These are phyloP conservation scores for Setipinna tenuifilis DNA, from an alignment of 2,797 vertebrate genomes.

Conservation along the genomic window DNA sequence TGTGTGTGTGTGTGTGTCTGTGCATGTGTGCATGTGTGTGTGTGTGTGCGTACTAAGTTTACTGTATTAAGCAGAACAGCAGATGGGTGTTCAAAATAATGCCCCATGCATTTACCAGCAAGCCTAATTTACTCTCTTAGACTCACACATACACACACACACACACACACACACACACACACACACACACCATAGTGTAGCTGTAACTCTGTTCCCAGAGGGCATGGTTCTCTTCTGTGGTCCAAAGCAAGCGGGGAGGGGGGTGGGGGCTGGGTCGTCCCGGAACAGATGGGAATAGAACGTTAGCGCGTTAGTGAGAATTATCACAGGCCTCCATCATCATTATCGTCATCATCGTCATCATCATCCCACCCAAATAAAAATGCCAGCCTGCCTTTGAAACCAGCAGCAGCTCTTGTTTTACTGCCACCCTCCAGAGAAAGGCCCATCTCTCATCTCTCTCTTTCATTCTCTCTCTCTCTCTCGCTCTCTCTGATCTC, in stretches of 20 bases:
- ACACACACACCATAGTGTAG: not conserved
- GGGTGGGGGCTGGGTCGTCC: not conserved
- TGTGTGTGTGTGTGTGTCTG: slow-evolving; percentile 40
- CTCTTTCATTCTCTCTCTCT: not conserved
- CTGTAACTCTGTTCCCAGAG: not conserved
- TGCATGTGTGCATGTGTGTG: not conserved
- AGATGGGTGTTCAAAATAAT: not conserved
- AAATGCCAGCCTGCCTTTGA: not conserved
- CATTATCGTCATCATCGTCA: no score
- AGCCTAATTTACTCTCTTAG: not conserved
- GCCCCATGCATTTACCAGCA: not conserved
- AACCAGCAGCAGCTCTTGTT: slow-evolving; percentile 3
- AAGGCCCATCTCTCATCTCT: not conserved
- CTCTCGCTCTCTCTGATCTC: not conserved
- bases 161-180: slow-evolving; percentile 19
- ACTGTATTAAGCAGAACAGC: not conserved
- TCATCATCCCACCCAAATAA: not conserved
- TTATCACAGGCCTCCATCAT: slow-evolving; percentile 12
- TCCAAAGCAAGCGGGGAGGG: slow-evolving; percentile 28
- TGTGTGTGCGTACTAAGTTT: not conserved
- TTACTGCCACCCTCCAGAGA: not conserved
- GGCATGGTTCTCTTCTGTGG: not conserved
- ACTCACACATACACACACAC: not conserved
- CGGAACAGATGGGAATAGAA: not conserved
- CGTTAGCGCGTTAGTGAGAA: not conserved